These are phyloP conservation scores for Lucilia sericata DNA, from an alignment of 1,140 invertebrate genomes.

Conservation along the genomic window DNA sequence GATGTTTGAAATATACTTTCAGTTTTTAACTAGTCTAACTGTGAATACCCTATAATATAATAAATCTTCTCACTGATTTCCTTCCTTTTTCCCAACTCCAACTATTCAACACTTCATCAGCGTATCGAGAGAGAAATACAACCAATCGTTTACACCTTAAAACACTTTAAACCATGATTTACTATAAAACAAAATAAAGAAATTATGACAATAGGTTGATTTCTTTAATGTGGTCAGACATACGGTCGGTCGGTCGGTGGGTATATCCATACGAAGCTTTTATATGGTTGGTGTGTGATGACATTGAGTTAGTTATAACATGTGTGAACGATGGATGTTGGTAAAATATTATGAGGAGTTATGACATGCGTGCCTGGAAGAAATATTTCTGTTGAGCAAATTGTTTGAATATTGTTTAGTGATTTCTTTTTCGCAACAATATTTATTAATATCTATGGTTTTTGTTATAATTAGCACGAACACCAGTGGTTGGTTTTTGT, in stretches of 20 bases:
- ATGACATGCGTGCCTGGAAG: slow-evolving; percentile 25
- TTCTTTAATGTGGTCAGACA: background rate
- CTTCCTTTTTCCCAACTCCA: background rate
- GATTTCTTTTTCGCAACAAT: slow-evolving; percentile 10
- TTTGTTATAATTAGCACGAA: slow-evolving; percentile 22
- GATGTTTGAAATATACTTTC: too few species aligned
- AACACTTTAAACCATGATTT: background rate
- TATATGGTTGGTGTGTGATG: background rate
- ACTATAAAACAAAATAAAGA: background rate
- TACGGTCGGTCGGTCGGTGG: background rate
- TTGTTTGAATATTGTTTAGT: slow-evolving; percentile 1
- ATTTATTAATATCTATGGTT: background rate
- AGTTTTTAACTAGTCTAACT: too few species aligned
- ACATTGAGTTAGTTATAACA: background rate
- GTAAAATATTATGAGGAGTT: background rate
- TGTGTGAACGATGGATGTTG: background rate
- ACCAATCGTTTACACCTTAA: slow-evolving; percentile 7
- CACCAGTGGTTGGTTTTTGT: background rate
- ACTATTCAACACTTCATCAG: background rate
- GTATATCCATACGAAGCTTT: too few species aligned
- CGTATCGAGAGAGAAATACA: background rate
- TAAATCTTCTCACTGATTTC: background rate
- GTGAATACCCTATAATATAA: background rate
- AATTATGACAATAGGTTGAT: background rate
- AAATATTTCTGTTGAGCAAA: slow-evolving; percentile 11